These are phyloP conservation scores for Coilia nasus DNA, from an alignment of 2,797 vertebrate species.

Conservation along the genomic window DNA sequence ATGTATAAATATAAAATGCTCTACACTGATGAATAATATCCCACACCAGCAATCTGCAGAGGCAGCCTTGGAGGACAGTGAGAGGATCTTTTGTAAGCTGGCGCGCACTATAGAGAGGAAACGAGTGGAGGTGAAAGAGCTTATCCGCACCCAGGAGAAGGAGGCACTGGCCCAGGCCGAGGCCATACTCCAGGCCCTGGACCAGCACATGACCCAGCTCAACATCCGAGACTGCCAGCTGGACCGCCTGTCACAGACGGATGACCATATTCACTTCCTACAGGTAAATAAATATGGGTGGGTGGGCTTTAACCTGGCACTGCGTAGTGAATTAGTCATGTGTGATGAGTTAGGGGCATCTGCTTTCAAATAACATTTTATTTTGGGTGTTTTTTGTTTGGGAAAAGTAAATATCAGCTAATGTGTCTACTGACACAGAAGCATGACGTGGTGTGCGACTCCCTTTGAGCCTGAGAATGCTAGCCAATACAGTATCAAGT, in stretches of 20 bases:
- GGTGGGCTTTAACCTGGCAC: not conserved
- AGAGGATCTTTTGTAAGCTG: slow-evolving; percentile 71
- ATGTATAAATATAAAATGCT: no score
- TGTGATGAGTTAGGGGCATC: no score
- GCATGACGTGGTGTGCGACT: not conserved
- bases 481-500: not conserved
- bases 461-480: not conserved
- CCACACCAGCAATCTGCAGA: slow-evolving; percentile 69
- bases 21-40: no score
- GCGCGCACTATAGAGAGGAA: slow-evolving; percentile 76
- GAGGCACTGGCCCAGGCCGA: slow-evolving; percentile 64
- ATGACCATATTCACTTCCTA: slow-evolving; percentile 73
- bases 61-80: slow-evolving; percentile 70
- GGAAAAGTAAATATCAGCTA: no score
- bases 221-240: slow-evolving; percentile 61
- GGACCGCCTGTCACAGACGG: slow-evolving; percentile 63
- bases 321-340: no score
- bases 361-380: no score
- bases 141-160: slow-evolving; percentile 66
- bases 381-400: no score
- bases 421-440: no score
- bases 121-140: slow-evolving; percentile 67
- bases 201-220: slow-evolving; percentile 60
- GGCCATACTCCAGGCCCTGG: slow-evolving; percentile 66
- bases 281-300: slow-evolving; percentile 59